Evolutionary conservation across 1,140 invertebrate genomes (phyloP).

Genomic region (Helicoverpa armigera): DNA sequence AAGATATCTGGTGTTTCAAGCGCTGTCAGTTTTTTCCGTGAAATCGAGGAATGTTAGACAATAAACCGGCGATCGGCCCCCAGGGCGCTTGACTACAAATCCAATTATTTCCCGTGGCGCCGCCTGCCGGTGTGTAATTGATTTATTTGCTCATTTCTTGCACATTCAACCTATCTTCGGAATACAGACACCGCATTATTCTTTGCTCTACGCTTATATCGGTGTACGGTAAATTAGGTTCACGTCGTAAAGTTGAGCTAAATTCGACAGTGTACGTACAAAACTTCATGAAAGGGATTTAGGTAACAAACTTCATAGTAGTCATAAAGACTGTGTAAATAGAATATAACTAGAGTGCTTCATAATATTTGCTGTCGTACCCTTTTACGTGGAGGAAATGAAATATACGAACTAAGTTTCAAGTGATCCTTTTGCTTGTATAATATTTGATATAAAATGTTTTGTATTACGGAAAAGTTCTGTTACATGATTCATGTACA

Average conservation of each 20-base stretch:
- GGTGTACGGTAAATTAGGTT: slow-evolving; percentile 11
- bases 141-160: slow-evolving; percentile 79
- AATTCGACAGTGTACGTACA: slow-evolving; percentile 1
- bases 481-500: background rate
- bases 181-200: slow-evolving; percentile 50
- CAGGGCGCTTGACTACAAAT: slow-evolving; percentile 69
- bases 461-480: slow-evolving; percentile 3
- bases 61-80: slow-evolving; percentile 69
- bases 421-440: slow-evolving; percentile 36
- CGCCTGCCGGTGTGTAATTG: slow-evolving; percentile 72
- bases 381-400: slow-evolving; percentile 33
- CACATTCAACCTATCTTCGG: slow-evolving; percentile 50
- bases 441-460: slow-evolving; percentile 25
- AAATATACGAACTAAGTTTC: slow-evolving; percentile 37
- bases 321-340: slow-evolving; percentile 21
- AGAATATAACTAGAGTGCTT: slow-evolving; percentile 10
- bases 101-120: slow-evolving; percentile 77
- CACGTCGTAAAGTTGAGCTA: background rate
- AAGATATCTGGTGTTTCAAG: slow-evolving; percentile 52
- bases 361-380: slow-evolving; percentile 37
- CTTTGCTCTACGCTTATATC: slow-evolving; percentile 29
- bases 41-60: slow-evolving; percentile 68
- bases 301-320: slow-evolving; percentile 3
- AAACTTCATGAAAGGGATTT: slow-evolving; percentile 1
- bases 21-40: slow-evolving; percentile 53